phyloP scores from a whole-genome alignment of 2,113 vertebrate species.

The Panthera uncia region DNA sequence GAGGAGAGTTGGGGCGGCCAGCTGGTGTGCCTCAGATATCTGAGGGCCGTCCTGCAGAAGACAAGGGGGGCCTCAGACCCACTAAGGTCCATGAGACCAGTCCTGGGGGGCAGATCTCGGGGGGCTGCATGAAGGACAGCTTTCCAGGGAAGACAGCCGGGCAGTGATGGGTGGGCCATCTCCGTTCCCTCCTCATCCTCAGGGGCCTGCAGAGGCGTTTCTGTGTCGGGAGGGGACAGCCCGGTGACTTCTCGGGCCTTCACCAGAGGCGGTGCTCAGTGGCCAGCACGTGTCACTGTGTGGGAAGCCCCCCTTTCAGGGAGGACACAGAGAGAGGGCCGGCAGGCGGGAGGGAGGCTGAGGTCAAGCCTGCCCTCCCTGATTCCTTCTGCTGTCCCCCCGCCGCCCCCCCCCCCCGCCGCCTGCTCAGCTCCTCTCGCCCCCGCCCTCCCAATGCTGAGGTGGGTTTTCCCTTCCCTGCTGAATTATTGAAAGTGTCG shows the following conservation, averaged over 20 bases:
- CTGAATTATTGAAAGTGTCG: constrained; percentile 79
- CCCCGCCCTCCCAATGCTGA: neutral
- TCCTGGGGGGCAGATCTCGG: neutral
- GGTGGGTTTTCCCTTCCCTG: constrained; percentile 64
- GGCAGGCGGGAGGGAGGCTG: neutral
- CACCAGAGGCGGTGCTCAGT: neutral
- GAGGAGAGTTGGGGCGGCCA: neutral
- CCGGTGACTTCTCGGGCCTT: neutral
- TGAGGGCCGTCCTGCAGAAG: neutral
- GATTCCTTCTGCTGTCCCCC: neutral
- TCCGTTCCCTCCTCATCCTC: neutral
- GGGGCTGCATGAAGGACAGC: neutral
- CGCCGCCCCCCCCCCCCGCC: neutral
- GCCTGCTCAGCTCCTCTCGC: neutral
- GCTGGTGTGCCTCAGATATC: neutral
- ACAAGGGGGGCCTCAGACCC: fast-evolving
- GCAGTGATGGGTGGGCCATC: fast-evolving
- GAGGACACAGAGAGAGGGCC: fast-evolving
- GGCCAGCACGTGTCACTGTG: fast-evolving
- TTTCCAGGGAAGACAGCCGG: neutral
- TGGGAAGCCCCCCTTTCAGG: neutral
- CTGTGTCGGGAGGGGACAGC: no score
- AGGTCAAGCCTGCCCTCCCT: neutral
- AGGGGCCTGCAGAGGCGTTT: neutral
- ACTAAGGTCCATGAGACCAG: fast-evolving